Evolutionary conservation across 2,113 vertebrate species (phyloP), one percentile per base, ranked within the genome.

Genomic region (Gallinago paraguaiae): DNA sequence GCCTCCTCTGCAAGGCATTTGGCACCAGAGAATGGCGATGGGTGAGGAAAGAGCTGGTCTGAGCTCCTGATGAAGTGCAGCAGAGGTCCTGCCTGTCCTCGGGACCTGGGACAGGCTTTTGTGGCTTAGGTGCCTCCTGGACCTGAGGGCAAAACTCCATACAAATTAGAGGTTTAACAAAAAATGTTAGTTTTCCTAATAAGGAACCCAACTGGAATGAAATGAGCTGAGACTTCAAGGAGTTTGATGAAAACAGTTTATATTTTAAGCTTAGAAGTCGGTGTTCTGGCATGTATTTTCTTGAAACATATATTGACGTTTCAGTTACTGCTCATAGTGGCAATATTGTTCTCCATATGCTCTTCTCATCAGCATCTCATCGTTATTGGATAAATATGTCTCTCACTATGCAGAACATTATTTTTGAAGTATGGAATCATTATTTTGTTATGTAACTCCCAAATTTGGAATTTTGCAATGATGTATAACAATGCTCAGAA

Each of bases 341-440:
- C 92, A 92, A 48, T 92, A 71, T 88, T 94, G 85, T 53, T 91
- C 71, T 64, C 87, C 80, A 78, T 94, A 81, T 94, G 90, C n/a
- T 94, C 68, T 92, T 86, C 82, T 82, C 86, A 75, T 86, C 88
- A 92, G 64, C 61, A 71, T 56, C 90, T 68, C 65, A 10, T 94
- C 22, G 0, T 93, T 94, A 82, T 50, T 90, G 72, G 86, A 88
- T 88, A 90, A 96, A 93, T 95, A 80, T 90, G 82, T 59, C 68
- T 83, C 88, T 94, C 8, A 7, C 90, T 94, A 88, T 77, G 85
- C 24, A 17, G 79, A 95, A 83, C 35, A 64, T 94, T 86, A 86
- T 84, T 96, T 92, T 86, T 93, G 67, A 93, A 95, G 74, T 83
- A 48, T 75, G 57, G 82, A 64, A 69, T 95, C 80, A 48, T 95